Percentiles rank a stretch among this genome's conserved stretches.
These are phyloP conservation scores for Penaeus indicus DNA, from an alignment of 1,140 invertebrate species.

Conservation along the genomic window DNA sequence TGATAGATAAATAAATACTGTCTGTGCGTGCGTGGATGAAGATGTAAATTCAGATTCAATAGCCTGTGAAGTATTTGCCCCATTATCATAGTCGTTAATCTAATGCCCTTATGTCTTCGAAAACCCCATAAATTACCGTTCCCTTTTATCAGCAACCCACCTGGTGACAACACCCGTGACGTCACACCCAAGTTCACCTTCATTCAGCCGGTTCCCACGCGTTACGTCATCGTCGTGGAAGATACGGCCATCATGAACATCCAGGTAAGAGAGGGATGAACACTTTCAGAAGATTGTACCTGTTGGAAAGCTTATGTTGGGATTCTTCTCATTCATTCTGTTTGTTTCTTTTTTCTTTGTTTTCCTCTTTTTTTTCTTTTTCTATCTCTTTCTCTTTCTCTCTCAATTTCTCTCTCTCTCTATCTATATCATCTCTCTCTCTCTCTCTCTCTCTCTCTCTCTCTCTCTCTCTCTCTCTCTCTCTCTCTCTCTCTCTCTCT, in stretches of 20 bases:
- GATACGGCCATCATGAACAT: constrained; percentile 74
- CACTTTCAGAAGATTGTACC: background rate
- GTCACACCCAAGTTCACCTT: constrained; percentile 71
- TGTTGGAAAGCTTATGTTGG: background rate
- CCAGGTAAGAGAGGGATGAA: constrained; percentile 68
- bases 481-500: background rate
- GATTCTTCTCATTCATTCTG: background rate
- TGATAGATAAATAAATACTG: background rate
- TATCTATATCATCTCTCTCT: too few relatives aligned
- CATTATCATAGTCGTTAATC: too few relatives aligned
- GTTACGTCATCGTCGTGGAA: constrained; percentile 74
- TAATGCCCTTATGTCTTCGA: too few relatives aligned
- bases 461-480: too few relatives aligned
- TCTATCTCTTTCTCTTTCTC: background rate
- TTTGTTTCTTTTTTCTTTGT: too few relatives aligned
- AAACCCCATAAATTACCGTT: background rate
- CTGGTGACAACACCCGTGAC: constrained; percentile 58
- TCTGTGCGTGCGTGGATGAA: background rate
- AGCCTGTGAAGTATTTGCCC: too few relatives aligned
- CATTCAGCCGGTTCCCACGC: constrained; percentile 72
- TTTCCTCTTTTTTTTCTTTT: too few relatives aligned
- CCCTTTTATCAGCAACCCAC: constrained; percentile 33
- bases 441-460: background rate
- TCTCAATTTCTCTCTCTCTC: background rate
- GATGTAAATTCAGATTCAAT: too few relatives aligned